These are phyloP conservation scores for Eidolon helvum DNA, from an alignment of 2,113 vertebrate genomes.

Conservation along the genomic window DNA sequence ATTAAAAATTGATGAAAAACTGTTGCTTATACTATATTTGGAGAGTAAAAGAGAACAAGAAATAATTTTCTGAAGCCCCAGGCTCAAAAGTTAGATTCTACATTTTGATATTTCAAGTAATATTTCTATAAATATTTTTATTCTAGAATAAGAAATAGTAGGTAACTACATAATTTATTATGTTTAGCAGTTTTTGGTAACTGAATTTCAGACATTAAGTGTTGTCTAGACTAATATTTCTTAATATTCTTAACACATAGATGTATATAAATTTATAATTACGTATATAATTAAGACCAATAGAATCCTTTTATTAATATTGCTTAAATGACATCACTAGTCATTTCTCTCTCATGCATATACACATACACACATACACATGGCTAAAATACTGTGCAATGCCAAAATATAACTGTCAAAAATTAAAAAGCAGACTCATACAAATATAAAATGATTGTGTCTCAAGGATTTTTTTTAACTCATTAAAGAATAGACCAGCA, in stretches of 20 bases:
- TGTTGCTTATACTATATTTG: neutral
- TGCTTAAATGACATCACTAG: neutral
- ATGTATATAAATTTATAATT: neutral
- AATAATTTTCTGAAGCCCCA: neutral
- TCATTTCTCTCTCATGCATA: neutral
- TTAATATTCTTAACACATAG: neutral
- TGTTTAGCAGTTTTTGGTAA: neutral
- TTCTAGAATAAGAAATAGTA: neutral
- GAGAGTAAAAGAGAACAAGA: neutral
- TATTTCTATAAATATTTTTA: conserved; percentile 44
- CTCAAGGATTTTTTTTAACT: neutral
- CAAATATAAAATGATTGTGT: neutral
- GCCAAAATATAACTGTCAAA: neutral
- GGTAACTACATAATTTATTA: neutral
- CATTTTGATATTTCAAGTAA: neutral
- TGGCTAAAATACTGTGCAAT: neutral
- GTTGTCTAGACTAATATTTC: neutral
- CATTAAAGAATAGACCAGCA: neutral
- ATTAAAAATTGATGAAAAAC: conserved; percentile 33
- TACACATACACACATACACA: neutral
- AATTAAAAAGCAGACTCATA: neutral
- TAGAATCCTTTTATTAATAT: neutral
- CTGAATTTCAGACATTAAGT: conserved; percentile 3
- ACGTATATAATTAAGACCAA: neutral
- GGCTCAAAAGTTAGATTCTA: neutral